phyloP scores from a whole-genome alignment of 2,113 vertebrate genomes.

The Pelobates fuscus region DNA sequence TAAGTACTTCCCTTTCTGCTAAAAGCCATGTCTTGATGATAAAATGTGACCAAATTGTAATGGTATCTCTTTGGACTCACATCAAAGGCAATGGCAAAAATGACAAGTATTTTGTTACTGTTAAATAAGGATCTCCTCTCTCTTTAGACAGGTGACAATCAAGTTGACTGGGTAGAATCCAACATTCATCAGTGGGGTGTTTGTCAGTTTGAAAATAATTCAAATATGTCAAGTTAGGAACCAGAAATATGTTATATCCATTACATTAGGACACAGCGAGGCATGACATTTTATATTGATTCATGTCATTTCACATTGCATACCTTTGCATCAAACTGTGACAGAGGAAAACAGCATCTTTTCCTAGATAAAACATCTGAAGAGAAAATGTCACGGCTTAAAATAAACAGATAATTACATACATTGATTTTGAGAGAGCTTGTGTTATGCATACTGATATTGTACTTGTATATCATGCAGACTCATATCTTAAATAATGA shows the following conservation, averaged over 20 bases:
- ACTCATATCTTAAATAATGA: background rate
- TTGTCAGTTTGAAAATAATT: constrained; percentile 48
- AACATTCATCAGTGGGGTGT: constrained; percentile 43
- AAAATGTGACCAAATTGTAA: constrained; percentile 36
- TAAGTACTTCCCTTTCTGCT: constrained; percentile 19
- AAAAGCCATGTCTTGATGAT: background rate
- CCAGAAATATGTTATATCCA: constrained; percentile 51
- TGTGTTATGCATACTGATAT: constrained; percentile 31
- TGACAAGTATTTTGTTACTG: constrained; percentile 47
- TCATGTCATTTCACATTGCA: constrained; percentile 50
- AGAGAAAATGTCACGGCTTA: constrained; percentile 46
- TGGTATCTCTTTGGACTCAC: constrained; percentile 26
- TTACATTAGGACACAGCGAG: constrained; percentile 49
- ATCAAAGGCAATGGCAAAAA: constrained; percentile 48
- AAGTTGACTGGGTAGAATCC: constrained; percentile 31
- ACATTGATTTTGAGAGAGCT: constrained; percentile 37
- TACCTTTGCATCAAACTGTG: constrained; percentile 51
- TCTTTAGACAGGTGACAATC: constrained; percentile 47
- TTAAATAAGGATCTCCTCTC: constrained; percentile 45
- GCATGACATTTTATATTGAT: constrained; percentile 52
- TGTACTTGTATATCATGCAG: background rate
- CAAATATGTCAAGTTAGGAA: constrained; percentile 48
- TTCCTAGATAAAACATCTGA: constrained; percentile 47
- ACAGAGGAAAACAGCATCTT: constrained; percentile 38
- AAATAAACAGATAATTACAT: constrained; percentile 52